These are phyloP conservation scores for Aphis craccivora DNA, from an alignment of 1,140 invertebrate species.

Conservation along the genomic window DNA sequence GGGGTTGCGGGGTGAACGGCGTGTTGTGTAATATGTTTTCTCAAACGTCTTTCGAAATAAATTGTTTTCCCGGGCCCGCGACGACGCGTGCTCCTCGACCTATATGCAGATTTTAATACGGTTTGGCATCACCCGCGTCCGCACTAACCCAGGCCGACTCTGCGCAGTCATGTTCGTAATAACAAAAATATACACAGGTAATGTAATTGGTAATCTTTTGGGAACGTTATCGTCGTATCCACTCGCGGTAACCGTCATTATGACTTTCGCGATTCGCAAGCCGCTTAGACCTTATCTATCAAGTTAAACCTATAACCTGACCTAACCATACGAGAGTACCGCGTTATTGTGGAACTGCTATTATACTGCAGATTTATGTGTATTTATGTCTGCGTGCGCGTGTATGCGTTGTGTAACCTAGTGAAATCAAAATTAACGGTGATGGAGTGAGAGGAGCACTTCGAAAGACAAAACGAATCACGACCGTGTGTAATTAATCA, in stretches of 20 bases:
- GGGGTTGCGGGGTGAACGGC: not conserved
- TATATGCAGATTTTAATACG: slow-evolving; percentile 31
- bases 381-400: too few species aligned
- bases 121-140: slow-evolving; percentile 6
- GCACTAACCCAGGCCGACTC: not conserved
- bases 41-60: slow-evolving; percentile 47
- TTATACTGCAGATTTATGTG: not conserved
- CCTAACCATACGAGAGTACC: not conserved
- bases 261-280: not conserved
- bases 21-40: slow-evolving; percentile 45
- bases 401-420: too few species aligned
- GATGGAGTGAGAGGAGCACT: too few species aligned
- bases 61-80: slow-evolving; percentile 20
- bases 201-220: not conserved
- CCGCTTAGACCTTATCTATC: not conserved
- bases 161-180: not conserved
- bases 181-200: not conserved
- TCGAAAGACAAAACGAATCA: too few species aligned
- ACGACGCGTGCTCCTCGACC: not conserved
- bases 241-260: not conserved
- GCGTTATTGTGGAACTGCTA: not conserved
- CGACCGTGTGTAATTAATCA: too few species aligned
- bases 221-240: not conserved
- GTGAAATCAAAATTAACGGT: too few species aligned
- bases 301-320: not conserved